A percentile compares a stretch with the other conserved stretches of the same genome.
Evolutionary conservation across 2,113 vertebrate genomes (phyloP).

Genomic region (Pteronura brasiliensis): DNA sequence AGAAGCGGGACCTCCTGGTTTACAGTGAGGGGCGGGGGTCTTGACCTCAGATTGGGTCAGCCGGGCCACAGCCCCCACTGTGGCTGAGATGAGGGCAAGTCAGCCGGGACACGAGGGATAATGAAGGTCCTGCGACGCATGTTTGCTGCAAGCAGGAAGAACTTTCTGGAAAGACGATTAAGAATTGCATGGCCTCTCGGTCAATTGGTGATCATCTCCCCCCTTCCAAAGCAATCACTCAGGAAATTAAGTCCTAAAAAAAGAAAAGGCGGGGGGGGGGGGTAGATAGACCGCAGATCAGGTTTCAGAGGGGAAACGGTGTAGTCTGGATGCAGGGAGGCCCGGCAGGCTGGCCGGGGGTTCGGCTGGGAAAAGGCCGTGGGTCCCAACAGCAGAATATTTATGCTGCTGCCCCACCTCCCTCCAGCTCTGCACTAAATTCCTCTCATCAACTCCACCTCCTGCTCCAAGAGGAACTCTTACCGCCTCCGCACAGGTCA

Average conservation of each 20-base stretch:
- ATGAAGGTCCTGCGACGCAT: rapidly evolving
- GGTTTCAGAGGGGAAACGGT: background rate
- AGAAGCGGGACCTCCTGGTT: background rate
- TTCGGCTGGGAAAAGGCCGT: background rate
- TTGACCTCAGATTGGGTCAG: rapidly evolving
- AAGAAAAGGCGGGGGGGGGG: no score
- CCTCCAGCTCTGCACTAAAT: background rate
- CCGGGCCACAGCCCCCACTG: rapidly evolving
- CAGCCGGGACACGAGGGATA: background rate
- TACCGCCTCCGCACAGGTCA: background rate
- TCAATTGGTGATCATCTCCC: background rate
- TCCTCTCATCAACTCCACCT: background rate
- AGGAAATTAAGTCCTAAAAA: constrained; percentile 32
- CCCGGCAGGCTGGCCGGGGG: rapidly evolving
- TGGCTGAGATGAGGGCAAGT: rapidly evolving
- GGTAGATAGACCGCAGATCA: background rate
- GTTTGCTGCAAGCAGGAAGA: background rate
- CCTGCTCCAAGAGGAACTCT: background rate
- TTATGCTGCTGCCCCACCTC: background rate
- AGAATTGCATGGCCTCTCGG: background rate
- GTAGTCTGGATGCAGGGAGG: background rate
- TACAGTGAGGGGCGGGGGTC: rapidly evolving
- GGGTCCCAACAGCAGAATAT: background rate
- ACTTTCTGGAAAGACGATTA: background rate
- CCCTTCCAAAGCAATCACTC: constrained; percentile 9